phyloP scores from a whole-genome alignment of 2,113 vertebrate species.

The Myiopsitta monachus region DNA sequence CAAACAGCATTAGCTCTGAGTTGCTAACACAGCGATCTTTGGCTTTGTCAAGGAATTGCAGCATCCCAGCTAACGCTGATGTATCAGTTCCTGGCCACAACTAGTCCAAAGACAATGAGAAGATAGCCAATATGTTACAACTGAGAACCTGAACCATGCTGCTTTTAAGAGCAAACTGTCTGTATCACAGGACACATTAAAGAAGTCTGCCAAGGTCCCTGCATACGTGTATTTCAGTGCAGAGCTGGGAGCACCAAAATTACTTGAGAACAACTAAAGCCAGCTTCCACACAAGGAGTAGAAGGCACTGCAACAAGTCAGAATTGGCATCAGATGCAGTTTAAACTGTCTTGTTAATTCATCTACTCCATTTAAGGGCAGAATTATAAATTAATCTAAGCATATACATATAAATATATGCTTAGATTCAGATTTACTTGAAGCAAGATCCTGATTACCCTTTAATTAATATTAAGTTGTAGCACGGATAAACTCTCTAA shows the following conservation, averaged over 20 bases:
- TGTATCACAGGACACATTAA: not conserved
- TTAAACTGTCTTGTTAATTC: not conserved
- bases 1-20: not conserved
- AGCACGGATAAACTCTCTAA: not conserved
- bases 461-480: not conserved
- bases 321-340: not conserved
- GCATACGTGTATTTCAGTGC: not conserved
- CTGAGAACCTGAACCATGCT: not conserved
- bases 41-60: not conserved
- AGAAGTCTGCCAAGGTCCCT: not conserved
- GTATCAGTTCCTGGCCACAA: not conserved
- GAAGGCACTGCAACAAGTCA: not conserved
- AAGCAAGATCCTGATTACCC: not conserved
- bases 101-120: not conserved
- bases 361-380: not conserved
- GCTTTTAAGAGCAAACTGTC: not conserved
- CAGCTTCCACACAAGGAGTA: not conserved
- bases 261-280: not conserved
- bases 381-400: not conserved
- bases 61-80: not conserved
- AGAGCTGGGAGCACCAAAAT: not conserved
- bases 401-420: not conserved
- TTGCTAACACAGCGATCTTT: not conserved
- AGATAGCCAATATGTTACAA: rapidly evolving
- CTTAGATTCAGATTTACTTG: not conserved